Evolutionary conservation across 2,797 vertebrate species (phyloP), one percentile per base, ranked within the genome.

Genomic region (Lerista edwardsae): DNA sequence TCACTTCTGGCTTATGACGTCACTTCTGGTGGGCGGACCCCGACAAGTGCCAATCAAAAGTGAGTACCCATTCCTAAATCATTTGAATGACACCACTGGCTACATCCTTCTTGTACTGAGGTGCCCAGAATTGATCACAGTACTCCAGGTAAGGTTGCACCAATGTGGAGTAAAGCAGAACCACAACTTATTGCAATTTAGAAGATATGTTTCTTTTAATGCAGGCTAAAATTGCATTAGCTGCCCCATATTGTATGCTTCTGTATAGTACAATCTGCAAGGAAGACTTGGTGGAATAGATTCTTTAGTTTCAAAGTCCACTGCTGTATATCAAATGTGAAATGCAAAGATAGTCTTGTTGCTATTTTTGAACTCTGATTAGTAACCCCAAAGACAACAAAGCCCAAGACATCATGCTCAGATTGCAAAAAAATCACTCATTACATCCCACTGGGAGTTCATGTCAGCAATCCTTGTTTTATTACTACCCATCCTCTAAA

Each of bases 301-400:
- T 47, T 71, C 74, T 77, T 77, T 36, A 47, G 27, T 68, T 80
- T 80, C 65, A 84, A 72, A 67, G 55, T 25, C 65, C 34, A 39
- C 83, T 61, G 64, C 39, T 81, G 78, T 73, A 68, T 80, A 77
- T 75, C 47, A 83, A 86, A 89, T 85, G 31, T 2, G 76, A 25
- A 71, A 79, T 79, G 59, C 76, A 79, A 84, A 84, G 68, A 36
- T n/a, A 61, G 59, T 79, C 82, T 84, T 80, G 80, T 75, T 71
- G 65, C 64, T 86, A 0, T 21, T 80, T 8, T 44, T 82, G 65
- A 74, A 84, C 77, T 79, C 39, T 80, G 79, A 81, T 83, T 77
- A 82, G 44, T 88, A 86, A 83, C 27, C 34, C 75, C 41, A 27
- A 88, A 62, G 23, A 27, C 17, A 25, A 39, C 39, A 0, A 0